Evolutionary conservation across 2,113 vertebrate genomes (phyloP), one percentile per base, ranked within the genome.

Genomic region (Gymnocephalus cernua): DNA sequence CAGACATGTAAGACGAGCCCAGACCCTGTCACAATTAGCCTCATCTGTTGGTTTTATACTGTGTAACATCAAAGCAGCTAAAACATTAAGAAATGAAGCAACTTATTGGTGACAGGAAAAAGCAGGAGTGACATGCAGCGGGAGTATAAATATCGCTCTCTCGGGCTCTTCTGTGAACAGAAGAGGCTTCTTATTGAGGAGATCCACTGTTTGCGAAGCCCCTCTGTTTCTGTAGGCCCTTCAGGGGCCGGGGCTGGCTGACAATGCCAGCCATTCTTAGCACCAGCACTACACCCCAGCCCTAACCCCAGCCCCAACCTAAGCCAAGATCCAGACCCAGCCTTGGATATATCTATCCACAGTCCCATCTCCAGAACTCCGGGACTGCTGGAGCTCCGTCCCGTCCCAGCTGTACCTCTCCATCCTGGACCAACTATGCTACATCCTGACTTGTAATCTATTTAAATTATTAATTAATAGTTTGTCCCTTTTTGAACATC

Each of bases 221-320:
- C 84, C 86, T 91, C 88, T 93, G 93, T 93, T 92, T 88, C 89
- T 91, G 89, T 56, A 71, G 86, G 89, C 86, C 93, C 91, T 92
- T 79, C 84, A 88, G 89, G 90, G 90, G 86, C 90, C 74, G 51
- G 90, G 74, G 86, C 88, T 81, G 80, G 70, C 85, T 92, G 87
- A 95, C 94, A 95, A 95, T 93, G 91, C 80, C 44, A 13, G 80
- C 91, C 92, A 94, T 95, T 95, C 92, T 95, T 90, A 91, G 78
- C 74, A 83, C 93, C 86, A 84, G 79, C 83, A 80, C 85, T 79
- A 88, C 86, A 90, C 81, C 90, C 89, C 86, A 80, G 78, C 88
- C 64, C 82, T 85, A 81, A 47, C n/a, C n/a, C n/a, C n/a, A 29
- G 27, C 86, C 53, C 76, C 79, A 85, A 47, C 78, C 47, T 21